A percentile compares a stretch with the other conserved stretches of the same genome.
phyloP scores from a whole-genome alignment of 2,888 invertebrate genomes.

The Habroteleia sp. region DNA sequence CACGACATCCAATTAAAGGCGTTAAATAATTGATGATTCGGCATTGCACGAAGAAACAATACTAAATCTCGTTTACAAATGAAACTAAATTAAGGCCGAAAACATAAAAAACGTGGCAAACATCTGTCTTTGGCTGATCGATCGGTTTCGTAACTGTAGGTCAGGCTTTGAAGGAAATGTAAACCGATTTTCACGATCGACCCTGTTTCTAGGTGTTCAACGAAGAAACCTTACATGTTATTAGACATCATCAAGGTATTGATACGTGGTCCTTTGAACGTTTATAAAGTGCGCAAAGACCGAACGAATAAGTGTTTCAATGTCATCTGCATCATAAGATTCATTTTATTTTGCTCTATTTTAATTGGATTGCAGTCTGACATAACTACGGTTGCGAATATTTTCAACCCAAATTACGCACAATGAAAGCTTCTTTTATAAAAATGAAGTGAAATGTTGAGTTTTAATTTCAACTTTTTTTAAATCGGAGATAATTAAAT shows the following conservation, averaged over 20 bases:
- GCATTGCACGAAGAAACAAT: constrained; percentile 7
- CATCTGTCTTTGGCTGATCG: constrained; percentile 61
- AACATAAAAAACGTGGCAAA: constrained; percentile 60
- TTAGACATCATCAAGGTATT: constrained; percentile 49
- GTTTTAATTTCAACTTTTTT: too few species aligned
- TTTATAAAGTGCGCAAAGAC: constrained; percentile 21
- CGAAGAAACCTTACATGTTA: constrained; percentile 54
- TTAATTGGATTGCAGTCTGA: constrained; percentile 7
- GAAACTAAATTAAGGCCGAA: constrained; percentile 58
- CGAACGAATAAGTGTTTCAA: constrained; percentile 11
- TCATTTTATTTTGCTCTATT: not conserved
- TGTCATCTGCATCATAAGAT: too few species aligned
- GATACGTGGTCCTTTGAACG: constrained; percentile 56
- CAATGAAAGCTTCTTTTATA: too few species aligned
- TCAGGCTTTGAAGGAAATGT: constrained; percentile 68
- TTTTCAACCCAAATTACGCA: too few species aligned
- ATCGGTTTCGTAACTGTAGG: constrained; percentile 66
- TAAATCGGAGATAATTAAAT: too few species aligned
- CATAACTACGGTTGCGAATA: too few species aligned
- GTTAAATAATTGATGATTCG: too few species aligned
- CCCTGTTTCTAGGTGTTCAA: constrained; percentile 68
- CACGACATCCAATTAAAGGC: too few species aligned
- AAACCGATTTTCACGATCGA: constrained; percentile 68
- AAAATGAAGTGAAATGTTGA: too few species aligned
- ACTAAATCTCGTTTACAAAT: constrained; percentile 38